Evolutionary conservation across 1,140 invertebrate species (phyloP).

Genomic region (Drosophila equinoxialis): DNA sequence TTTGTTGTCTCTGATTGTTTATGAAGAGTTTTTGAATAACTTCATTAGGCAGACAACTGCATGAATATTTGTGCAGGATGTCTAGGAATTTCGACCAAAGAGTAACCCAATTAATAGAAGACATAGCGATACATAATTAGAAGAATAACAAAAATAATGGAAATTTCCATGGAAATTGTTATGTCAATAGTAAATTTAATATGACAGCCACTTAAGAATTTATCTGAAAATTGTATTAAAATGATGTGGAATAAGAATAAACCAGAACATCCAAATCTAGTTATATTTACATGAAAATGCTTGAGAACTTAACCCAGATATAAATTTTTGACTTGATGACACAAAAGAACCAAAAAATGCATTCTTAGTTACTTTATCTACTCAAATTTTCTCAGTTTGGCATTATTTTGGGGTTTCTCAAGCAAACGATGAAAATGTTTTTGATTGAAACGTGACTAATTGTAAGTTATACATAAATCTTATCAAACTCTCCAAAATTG

Average conservation of each 20-base stretch:
- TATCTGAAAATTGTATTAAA: too few species aligned
- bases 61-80: neutral
- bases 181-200: neutral
- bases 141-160: neutral
- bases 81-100: neutral
- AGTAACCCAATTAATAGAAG: neutral
- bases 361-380: neutral
- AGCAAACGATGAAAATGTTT: neutral
- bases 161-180: neutral
- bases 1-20: neutral
- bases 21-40: slow-evolving; percentile 11
- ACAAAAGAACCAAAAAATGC: too few species aligned
- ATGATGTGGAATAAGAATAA: too few species aligned
- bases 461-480: neutral
- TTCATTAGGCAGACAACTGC: neutral
- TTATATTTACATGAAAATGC: neutral
- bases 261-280: too few species aligned
- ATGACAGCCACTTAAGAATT: neutral
- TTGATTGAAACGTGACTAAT: slow-evolving; percentile 4
- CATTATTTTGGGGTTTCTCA: too few species aligned
- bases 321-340: too few species aligned
- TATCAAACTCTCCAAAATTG: neutral
- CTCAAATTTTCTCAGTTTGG: neutral
- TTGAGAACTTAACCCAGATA: too few species aligned
- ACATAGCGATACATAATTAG: neutral